phyloP scores from a whole-genome alignment of 2,113 vertebrate species.

The Falco punctatus region DNA sequence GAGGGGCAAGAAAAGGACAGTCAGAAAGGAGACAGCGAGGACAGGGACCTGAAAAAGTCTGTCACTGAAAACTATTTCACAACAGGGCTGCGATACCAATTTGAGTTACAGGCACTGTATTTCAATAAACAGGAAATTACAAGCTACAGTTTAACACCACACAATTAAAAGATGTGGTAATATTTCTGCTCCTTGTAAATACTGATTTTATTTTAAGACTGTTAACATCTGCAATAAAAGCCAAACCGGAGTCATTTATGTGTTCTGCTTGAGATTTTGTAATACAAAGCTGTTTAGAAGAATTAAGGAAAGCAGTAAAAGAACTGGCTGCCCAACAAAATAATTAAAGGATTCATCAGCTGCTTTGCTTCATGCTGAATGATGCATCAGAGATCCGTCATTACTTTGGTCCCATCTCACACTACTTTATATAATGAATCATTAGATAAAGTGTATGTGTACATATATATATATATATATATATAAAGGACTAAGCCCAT shows the following conservation, averaged over 20 bases:
- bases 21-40: not conserved
- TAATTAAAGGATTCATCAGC: not conserved
- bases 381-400: not conserved
- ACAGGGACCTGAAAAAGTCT: not conserved
- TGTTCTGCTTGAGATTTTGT: not conserved
- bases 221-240: constrained; percentile 10
- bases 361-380: not conserved
- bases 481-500: not conserved
- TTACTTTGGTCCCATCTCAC: constrained; percentile 9
- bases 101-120: not conserved
- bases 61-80: not conserved
- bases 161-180: not conserved
- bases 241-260: not conserved
- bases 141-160: not conserved
- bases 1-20: not conserved
- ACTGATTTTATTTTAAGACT: not conserved
- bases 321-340: not conserved
- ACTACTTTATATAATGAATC: not conserved
- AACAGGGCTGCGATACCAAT: not conserved
- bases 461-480: no score
- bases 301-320: not conserved
- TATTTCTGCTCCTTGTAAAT: not conserved
- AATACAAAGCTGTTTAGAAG: not conserved
- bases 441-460: not conserved
- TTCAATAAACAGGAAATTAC: not conserved